phyloP scores from a whole-genome alignment of 2,888 invertebrate species.

The Uloborus plumipes region DNA sequence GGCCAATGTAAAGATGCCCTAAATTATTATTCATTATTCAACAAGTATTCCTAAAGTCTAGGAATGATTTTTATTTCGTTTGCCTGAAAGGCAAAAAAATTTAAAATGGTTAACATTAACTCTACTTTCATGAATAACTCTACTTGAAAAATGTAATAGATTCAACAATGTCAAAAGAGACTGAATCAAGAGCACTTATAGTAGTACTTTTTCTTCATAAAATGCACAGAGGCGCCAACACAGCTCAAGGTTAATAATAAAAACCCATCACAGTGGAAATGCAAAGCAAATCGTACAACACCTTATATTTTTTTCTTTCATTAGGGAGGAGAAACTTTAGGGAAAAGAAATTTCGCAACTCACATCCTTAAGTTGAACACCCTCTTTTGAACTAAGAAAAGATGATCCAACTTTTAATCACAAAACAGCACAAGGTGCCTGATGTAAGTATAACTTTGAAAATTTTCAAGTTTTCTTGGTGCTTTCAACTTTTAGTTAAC shows the following conservation, averaged over 20 bases:
- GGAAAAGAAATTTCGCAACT: too few species aligned
- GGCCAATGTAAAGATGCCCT: conserved; percentile 59
- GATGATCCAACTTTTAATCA: conserved; percentile 5
- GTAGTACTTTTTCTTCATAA: conserved; percentile 59
- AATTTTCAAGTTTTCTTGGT: too few species aligned
- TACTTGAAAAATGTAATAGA: conserved; percentile 65
- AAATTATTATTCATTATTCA: conserved; percentile 42
- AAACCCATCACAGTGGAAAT: background rate
- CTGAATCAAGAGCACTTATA: conserved; percentile 65
- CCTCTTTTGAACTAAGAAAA: background rate
- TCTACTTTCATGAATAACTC: conserved; percentile 58
- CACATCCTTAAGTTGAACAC: too few species aligned
- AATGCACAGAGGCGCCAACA: conserved; percentile 57
- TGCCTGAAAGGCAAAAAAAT: conserved; percentile 63
- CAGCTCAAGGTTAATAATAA: conserved; percentile 11
- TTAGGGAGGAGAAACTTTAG: too few species aligned
- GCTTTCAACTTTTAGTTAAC: too few species aligned
- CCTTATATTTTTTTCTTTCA: too few species aligned
- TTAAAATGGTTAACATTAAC: conserved; percentile 64
- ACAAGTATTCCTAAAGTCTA: conserved; percentile 62
- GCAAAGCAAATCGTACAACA: background rate
- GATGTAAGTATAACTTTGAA: too few species aligned
- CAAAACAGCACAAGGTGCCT: background rate
- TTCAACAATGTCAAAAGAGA: conserved; percentile 65
- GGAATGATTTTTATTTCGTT: conserved; percentile 39